A percentile compares a stretch with the other conserved stretches of the same genome.
phyloP scores from a whole-genome alignment of 2,797 vertebrate species.

The Eospalax fontanierii region DNA sequence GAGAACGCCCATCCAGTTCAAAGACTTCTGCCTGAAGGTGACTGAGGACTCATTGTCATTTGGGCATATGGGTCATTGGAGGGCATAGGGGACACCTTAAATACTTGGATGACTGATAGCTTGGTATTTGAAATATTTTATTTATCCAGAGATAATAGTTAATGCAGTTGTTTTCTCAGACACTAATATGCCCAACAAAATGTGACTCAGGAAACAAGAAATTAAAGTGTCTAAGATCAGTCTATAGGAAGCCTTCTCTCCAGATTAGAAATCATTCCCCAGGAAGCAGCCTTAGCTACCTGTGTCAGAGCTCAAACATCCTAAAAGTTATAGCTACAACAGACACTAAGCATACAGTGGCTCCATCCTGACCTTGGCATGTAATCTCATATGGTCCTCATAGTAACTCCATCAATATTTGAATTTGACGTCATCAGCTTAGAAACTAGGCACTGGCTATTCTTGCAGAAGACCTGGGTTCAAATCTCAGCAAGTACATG shows the following conservation, averaged over 20 bases:
- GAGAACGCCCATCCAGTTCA: background rate
- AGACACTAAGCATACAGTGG: background rate
- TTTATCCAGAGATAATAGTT: background rate
- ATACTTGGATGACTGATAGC: background rate
- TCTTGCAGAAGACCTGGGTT: too few relatives aligned
- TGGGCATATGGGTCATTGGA: too few relatives aligned
- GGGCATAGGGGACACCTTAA: background rate
- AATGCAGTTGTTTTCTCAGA: background rate
- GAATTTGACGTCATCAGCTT: background rate
- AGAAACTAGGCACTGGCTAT: background rate
- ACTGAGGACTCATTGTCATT: background rate
- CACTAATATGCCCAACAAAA: conserved; percentile 35
- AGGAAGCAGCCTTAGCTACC: background rate
- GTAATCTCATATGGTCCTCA: background rate
- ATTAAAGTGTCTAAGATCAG: background rate
- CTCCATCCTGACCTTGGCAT: background rate
- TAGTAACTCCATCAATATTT: background rate
- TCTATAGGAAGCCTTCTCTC: background rate
- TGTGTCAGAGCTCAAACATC: background rate
- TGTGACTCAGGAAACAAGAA: background rate
- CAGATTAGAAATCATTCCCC: background rate
- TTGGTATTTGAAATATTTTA: conserved; percentile 35
- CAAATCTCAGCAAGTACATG: too few relatives aligned
- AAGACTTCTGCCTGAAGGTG: conserved; percentile 21
- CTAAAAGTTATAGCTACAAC: background rate